phyloP scores from a whole-genome alignment of 2,888 invertebrate genomes.

The Drosophila kuntzei region DNA sequence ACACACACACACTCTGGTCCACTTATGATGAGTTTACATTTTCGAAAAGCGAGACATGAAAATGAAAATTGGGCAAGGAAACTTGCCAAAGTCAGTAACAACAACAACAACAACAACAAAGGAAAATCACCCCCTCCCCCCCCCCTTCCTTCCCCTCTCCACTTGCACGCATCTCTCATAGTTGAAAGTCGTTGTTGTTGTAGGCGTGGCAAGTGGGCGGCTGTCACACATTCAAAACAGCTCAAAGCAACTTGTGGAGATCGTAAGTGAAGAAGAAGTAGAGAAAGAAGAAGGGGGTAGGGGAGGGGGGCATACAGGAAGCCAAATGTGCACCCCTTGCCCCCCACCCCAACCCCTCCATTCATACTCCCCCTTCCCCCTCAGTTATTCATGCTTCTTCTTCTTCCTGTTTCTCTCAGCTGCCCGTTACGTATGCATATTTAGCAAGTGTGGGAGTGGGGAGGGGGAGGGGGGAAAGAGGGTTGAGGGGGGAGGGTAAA shows the following conservation, averaged over 20 bases:
- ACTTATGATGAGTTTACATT: conserved; percentile 82
- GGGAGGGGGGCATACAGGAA: conserved; percentile 55
- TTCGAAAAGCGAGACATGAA: conserved; percentile 69
- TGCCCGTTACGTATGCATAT: conserved; percentile 81
- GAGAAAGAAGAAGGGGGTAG: not conserved
- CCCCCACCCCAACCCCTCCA: conserved; percentile 3
- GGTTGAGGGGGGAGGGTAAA: conserved; percentile 3
- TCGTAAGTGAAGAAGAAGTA: not conserved
- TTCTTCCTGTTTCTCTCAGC: conserved; percentile 21
- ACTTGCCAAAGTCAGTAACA: conserved; percentile 52
- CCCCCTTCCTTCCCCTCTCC: too few relatives aligned
- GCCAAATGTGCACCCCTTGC: conserved; percentile 69
- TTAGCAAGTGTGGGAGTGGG: conserved; percentile 31
- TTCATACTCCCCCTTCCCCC: not conserved
- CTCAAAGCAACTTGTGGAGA: conserved; percentile 42
- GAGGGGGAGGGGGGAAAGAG: not conserved
- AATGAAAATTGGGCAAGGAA: conserved; percentile 77
- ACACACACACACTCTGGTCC: conserved; percentile 58
- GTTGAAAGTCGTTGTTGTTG: conserved; percentile 35
- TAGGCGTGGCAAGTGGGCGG: conserved; percentile 50
- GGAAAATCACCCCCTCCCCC: conserved; percentile 56
- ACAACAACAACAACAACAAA: conserved; percentile 33
- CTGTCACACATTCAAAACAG: conserved; percentile 81
- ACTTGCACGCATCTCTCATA: conserved; percentile 49
- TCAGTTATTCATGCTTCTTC: not conserved